A percentile compares a stretch with the other conserved stretches of the same genome.
Conservation (phyloP, 1,140 invertebrate species). For the Lepidurus couesii region DNA sequence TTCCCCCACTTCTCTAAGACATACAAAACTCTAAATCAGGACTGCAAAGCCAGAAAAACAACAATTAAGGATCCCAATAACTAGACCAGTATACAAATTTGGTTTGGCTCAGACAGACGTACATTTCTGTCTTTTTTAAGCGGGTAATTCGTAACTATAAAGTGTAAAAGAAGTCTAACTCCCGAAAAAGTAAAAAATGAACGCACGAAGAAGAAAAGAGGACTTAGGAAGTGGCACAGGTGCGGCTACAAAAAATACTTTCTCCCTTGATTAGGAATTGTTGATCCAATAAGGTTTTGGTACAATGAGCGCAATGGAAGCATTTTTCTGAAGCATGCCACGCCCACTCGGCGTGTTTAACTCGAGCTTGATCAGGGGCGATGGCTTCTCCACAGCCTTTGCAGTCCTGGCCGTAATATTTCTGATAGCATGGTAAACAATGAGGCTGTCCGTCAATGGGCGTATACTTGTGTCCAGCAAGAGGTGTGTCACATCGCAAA, state of each 20-base stretch:
- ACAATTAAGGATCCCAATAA: not conserved
- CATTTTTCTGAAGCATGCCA: conserved; percentile 70
- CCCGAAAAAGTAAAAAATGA: not conserved
- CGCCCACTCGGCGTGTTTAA: conserved; percentile 64
- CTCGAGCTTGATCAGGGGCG: conserved; percentile 66
- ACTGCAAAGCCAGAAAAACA: not conserved
- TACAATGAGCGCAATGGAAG: conserved; percentile 67
- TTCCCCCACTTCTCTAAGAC: not conserved
- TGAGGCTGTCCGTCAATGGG: conserved; percentile 63
- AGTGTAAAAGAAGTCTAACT: too few species aligned
- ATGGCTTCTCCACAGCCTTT: conserved; percentile 63
- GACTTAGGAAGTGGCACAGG: conserved; percentile 10
- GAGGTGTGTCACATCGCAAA: conserved; percentile 71
- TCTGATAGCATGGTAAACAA: conserved; percentile 71
- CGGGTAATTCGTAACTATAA: too few species aligned
- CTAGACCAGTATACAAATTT: conserved; percentile 7
- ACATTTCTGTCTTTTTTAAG: not conserved
- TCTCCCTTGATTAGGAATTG: conserved; percentile 49
- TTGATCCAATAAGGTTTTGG: conserved; percentile 60
- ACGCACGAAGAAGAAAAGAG: not conserved
- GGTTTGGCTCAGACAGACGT: not conserved
- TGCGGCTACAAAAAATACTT: conserved; percentile 42
- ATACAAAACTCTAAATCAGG: not conserved
- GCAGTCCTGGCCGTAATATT: conserved; percentile 66
- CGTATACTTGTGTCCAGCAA: conserved; percentile 73